These are phyloP conservation scores for Crocidura indochinensis DNA, from an alignment of 2,797 vertebrate species.

Conservation along the genomic window DNA sequence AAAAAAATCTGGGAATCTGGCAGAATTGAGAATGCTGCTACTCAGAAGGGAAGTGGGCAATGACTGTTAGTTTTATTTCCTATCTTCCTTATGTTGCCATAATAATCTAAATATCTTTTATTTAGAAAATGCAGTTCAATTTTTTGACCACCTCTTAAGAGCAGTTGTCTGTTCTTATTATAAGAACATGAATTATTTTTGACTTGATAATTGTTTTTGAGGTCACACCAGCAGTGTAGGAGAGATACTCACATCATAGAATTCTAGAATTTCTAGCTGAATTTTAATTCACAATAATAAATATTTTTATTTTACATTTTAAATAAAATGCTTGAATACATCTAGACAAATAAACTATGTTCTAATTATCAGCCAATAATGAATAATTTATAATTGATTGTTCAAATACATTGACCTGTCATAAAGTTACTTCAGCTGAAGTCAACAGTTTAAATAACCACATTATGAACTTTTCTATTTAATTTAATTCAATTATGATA, in stretches of 20 bases:
- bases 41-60: no score
- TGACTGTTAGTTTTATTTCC: background rate
- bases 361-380: no score
- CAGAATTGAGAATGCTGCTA: background rate
- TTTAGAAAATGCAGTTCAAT: background rate
- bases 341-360: background rate
- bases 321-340: background rate
- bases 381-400: no score
- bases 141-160: background rate
- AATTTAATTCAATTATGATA: conserved; percentile 43
- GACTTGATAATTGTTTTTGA: no score
- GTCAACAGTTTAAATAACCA: background rate
- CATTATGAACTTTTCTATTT: conserved; percentile 11
- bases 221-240: no score
- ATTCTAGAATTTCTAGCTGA: background rate
- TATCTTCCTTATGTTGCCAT: background rate
- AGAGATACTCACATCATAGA: no score
- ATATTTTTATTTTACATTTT: background rate
- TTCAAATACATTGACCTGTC: background rate
- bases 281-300: conserved; percentile 6
- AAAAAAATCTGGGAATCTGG: background rate
- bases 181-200: no score
- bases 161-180: no score
- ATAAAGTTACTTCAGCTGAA: conserved; percentile 40
- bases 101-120: background rate